These are phyloP conservation scores for Archips crataeganus DNA, from an alignment of 2,888 invertebrate genomes.

Conservation along the genomic window DNA sequence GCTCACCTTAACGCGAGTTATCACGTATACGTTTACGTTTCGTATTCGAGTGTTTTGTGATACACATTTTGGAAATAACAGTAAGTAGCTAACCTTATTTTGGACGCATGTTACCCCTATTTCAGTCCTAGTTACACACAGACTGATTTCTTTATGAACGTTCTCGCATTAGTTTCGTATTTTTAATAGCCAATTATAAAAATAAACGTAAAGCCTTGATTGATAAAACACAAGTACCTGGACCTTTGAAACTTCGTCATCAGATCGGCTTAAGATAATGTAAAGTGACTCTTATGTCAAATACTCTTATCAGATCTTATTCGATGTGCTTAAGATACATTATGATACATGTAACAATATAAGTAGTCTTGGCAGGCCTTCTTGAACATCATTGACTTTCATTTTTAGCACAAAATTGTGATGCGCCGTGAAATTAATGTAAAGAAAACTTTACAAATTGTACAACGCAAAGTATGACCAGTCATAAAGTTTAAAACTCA, in stretches of 20 bases:
- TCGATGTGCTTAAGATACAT: not conserved
- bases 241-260: conserved; percentile 3
- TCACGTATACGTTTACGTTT: conserved; percentile 49
- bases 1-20: conserved; percentile 50
- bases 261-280: conserved; percentile 2
- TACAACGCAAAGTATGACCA: not conserved
- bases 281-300: not conserved
- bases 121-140: too few relatives aligned
- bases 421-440: not conserved
- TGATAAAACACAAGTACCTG: conserved; percentile 9
- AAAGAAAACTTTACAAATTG: not conserved
- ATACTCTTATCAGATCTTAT: conserved; percentile 12
- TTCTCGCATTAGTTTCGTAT: not conserved
- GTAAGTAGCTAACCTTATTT: conserved; percentile 34
- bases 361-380: too few relatives aligned
- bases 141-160: not conserved
- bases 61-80: conserved; percentile 44
- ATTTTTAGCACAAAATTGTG: not conserved
- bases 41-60: conserved; percentile 44
- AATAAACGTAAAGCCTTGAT: conserved; percentile 12
- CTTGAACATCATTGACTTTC: not conserved
- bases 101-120: not conserved
- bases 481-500: not conserved
- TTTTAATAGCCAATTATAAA: conserved; percentile 6
- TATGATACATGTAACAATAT: not conserved